These are phyloP conservation scores for Tarsius wallacei DNA, from an alignment of 2,797 vertebrate genomes.

Conservation along the genomic window DNA sequence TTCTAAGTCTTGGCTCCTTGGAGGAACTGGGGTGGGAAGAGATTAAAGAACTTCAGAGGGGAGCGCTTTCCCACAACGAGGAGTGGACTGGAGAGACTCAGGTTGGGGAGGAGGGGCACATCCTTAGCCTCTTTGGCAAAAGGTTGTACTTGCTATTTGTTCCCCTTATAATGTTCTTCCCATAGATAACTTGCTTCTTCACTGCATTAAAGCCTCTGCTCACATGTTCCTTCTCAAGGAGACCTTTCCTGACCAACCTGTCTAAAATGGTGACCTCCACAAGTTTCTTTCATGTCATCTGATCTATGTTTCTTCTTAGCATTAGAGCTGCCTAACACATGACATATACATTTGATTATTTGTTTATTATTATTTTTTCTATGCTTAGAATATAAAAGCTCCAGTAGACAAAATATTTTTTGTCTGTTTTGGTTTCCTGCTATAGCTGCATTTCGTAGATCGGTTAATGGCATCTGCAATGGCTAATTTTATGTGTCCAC, in stretches of 20 bases:
- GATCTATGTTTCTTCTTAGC: neutral
- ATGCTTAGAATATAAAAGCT: neutral
- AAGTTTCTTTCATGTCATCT: neutral
- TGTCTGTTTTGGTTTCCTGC: neutral
- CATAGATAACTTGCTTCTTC: neutral
- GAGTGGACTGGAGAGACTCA: neutral
- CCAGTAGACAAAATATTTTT: neutral
- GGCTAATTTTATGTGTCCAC: neutral
- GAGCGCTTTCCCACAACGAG: too few relatives aligned
- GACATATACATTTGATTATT: neutral
- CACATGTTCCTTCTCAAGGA: neutral
- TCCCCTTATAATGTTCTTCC: neutral
- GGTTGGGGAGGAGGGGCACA: neutral
- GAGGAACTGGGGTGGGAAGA: neutral
- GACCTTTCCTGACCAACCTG: neutral
- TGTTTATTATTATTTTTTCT: neutral
- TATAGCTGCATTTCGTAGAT: neutral
- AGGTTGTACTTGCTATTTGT: neutral
- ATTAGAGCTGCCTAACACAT: neutral
- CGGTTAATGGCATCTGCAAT: too few relatives aligned
- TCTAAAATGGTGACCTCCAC: neutral
- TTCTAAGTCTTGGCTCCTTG: conserved; percentile 23
- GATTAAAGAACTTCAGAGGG: neutral
- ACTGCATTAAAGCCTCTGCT: neutral
- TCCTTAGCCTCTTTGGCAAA: neutral